Evolutionary conservation across 2,888 invertebrate species (phyloP).

Genomic region (Chalcosyrphus nemorum): DNA sequence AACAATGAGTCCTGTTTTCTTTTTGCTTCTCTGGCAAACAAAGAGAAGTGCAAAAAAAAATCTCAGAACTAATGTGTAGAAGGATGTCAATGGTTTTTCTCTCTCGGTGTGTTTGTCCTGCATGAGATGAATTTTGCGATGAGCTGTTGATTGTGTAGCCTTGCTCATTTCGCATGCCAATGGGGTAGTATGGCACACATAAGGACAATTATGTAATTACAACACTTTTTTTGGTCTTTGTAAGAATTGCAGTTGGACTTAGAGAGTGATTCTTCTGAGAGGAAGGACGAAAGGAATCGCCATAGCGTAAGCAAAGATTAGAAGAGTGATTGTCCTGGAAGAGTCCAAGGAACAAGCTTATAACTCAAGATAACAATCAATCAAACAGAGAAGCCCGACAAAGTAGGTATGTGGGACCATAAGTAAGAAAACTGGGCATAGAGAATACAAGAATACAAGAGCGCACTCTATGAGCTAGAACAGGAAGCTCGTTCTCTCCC

Average conservation of each 20-base stretch:
- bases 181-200: not conserved
- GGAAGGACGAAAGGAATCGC: not conserved
- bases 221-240: not conserved
- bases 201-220: not conserved
- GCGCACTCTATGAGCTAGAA: too few species aligned
- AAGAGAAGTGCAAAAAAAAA: not conserved
- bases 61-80: slow-evolving; percentile 3
- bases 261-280: too few species aligned
- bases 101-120: not conserved
- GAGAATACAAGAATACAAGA: too few species aligned
- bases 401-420: too few species aligned
- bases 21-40: too few species aligned
- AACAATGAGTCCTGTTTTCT: slow-evolving; percentile 8
- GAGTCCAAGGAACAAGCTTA: too few species aligned
- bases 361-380: too few species aligned
- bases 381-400: too few species aligned
- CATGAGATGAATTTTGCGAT: slow-evolving; percentile 18
- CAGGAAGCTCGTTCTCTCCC: too few species aligned
- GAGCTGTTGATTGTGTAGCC: not conserved
- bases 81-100: not conserved
- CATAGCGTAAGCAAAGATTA: too few species aligned
- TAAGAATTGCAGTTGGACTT: not conserved
- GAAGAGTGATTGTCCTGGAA: too few species aligned
- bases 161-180: not conserved
- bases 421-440: too few species aligned